Percentiles rank a stretch among this genome's conserved stretches.
phyloP scores from a whole-genome alignment of 1,140 invertebrate genomes.

The Aphidius ervi region DNA sequence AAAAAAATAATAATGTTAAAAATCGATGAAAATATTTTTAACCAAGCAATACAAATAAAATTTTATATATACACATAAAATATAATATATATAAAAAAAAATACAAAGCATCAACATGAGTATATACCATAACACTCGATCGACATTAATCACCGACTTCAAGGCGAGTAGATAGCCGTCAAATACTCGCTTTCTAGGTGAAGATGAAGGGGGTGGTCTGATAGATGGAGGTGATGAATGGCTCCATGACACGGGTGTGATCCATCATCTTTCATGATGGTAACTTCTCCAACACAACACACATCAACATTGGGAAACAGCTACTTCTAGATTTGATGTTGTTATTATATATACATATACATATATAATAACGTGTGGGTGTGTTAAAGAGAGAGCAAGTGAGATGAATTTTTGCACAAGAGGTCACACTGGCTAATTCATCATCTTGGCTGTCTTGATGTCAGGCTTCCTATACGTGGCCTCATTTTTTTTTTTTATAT shows the following conservation, averaged over 20 bases:
- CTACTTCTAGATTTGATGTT: not conserved
- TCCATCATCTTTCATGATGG: conserved; percentile 49
- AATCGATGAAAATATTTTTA: too few relatives aligned
- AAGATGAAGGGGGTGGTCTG: conserved; percentile 48
- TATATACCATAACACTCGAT: conserved; percentile 33
- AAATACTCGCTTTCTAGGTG: conserved; percentile 48
- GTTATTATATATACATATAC: too few relatives aligned
- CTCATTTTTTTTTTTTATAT: conserved; percentile 11
- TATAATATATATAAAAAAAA: conserved; percentile 25
- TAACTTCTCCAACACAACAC: conserved; percentile 11
- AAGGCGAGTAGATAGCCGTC: conserved; percentile 51
- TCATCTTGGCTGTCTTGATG: conserved; percentile 43
- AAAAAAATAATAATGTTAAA: too few relatives aligned
- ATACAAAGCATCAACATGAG: too few relatives aligned
- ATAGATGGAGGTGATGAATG: conserved; percentile 55
- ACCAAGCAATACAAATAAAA: conserved; percentile 1
- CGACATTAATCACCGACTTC: conserved; percentile 53
- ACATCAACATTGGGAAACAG: conserved; percentile 11
- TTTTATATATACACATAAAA: conserved; percentile 17
- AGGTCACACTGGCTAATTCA: conserved; percentile 51
- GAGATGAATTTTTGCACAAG: conserved; percentile 48
- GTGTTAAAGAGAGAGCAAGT: conserved; percentile 39
- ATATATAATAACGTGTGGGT: too few relatives aligned
- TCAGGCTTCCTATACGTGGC: conserved; percentile 28
- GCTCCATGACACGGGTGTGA: conserved; percentile 47